Conservation (phyloP, 2,113 vertebrate species). For the Callospermophilus lateralis region DNA sequence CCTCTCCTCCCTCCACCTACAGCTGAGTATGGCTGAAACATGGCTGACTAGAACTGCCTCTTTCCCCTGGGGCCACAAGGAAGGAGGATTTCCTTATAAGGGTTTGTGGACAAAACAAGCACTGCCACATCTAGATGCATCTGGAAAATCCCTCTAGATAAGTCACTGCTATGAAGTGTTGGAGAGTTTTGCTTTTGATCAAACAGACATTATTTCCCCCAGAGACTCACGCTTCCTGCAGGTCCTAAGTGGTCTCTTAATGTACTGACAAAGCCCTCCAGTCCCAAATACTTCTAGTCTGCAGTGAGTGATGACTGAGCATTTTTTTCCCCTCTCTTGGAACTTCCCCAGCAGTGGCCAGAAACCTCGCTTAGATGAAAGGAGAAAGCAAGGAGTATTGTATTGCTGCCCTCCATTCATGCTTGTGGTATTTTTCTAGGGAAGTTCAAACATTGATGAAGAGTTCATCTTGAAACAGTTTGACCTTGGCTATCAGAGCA, state of each 20-base stretch:
- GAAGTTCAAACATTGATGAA: slow-evolving; percentile 79
- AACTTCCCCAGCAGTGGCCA: neutral
- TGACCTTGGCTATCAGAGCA: slow-evolving; percentile 75
- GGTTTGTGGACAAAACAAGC: neutral
- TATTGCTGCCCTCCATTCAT: neutral
- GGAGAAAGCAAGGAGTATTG: neutral
- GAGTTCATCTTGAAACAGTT: slow-evolving; percentile 83
- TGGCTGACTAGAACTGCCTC: neutral
- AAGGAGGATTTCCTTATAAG: neutral
- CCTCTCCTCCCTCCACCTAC: neutral
- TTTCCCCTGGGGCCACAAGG: neutral
- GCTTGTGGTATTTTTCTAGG: slow-evolving; percentile 60
- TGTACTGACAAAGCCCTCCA: neutral
- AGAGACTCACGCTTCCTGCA: neutral
- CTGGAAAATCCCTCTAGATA: neutral
- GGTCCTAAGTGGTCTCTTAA: neutral
- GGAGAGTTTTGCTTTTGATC: neutral
- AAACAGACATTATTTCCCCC: neutral
- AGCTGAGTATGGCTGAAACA: neutral
- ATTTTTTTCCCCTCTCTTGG: neutral
- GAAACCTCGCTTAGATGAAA: neutral
- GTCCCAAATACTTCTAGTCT: neutral
- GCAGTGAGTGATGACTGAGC: neutral
- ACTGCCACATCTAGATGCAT: neutral
- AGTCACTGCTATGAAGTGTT: neutral